Evolutionary conservation across 1,140 invertebrate genomes (phyloP).

Genomic region (Vanessa atalanta): DNA sequence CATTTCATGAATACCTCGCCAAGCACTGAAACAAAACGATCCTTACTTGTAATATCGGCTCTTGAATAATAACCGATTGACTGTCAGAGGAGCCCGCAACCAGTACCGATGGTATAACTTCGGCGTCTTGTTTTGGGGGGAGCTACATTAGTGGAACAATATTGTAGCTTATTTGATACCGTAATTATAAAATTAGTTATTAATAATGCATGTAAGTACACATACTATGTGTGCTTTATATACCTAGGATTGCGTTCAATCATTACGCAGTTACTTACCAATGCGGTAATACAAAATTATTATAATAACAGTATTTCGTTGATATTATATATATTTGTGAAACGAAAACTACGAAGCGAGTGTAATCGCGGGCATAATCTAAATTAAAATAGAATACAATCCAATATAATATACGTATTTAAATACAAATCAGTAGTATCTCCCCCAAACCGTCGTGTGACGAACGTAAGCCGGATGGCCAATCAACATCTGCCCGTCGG

Average conservation of each 20-base stretch:
- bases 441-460: not conserved
- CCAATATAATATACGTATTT: not conserved
- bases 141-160: slow-evolving; percentile 33
- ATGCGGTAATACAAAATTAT: not conserved
- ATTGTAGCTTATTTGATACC: not conserved
- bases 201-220: not conserved
- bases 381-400: not conserved
- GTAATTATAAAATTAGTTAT: not conserved
- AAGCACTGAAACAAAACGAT: not conserved
- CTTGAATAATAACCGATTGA: slow-evolving; percentile 65
- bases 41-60: slow-evolving; percentile 63
- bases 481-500: not conserved
- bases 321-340: not conserved
- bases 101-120: slow-evolving; percentile 57
- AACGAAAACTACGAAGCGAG: not conserved
- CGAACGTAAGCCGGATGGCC: not conserved
- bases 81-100: slow-evolving; percentile 52
- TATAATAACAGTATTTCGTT: not conserved
- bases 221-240: not conserved
- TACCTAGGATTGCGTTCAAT: not conserved
- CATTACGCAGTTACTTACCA: not conserved
- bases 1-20: not conserved
- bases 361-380: not conserved
- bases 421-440: not conserved
- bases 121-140: slow-evolving; percentile 64